phyloP scores from a whole-genome alignment of 2,797 vertebrate species.

The Dipus sagitta region DNA sequence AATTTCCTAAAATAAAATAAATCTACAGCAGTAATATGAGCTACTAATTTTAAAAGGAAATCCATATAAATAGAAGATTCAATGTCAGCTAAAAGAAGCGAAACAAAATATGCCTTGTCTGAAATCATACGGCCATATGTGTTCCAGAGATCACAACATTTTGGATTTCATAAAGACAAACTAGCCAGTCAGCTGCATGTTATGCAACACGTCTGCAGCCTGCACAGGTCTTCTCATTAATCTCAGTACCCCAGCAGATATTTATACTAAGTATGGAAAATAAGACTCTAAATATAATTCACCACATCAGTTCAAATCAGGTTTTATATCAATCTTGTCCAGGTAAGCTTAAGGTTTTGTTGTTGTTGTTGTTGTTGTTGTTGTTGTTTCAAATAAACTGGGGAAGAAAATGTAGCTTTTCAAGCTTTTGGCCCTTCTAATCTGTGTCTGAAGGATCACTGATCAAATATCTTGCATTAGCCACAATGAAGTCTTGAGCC shows the following conservation, averaged over 20 bases:
- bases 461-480: background rate
- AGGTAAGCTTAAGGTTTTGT: slow-evolving; percentile 36
- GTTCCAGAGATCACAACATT: slow-evolving; percentile 45
- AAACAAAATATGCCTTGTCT: background rate
- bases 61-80: background rate
- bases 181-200: background rate
- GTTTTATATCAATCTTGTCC: slow-evolving; percentile 31
- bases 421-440: background rate
- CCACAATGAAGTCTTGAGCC: slow-evolving; percentile 16
- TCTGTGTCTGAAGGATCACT: background rate
- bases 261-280: slow-evolving; percentile 27
- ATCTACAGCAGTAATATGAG: background rate
- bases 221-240: background rate
- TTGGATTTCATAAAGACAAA: slow-evolving; percentile 30
- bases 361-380: no score
- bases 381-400: background rate
- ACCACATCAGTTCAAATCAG: background rate
- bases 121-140: background rate
- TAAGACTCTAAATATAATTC: background rate
- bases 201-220: background rate
- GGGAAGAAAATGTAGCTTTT: background rate
- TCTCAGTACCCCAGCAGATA: slow-evolving; percentile 5
- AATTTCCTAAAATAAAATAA: background rate
- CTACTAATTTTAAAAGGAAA: background rate
- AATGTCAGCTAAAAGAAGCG: slow-evolving; percentile 1